Conservation (phyloP, 2,888 invertebrate genomes). For the Xestoiulus laeticollis region DNA sequence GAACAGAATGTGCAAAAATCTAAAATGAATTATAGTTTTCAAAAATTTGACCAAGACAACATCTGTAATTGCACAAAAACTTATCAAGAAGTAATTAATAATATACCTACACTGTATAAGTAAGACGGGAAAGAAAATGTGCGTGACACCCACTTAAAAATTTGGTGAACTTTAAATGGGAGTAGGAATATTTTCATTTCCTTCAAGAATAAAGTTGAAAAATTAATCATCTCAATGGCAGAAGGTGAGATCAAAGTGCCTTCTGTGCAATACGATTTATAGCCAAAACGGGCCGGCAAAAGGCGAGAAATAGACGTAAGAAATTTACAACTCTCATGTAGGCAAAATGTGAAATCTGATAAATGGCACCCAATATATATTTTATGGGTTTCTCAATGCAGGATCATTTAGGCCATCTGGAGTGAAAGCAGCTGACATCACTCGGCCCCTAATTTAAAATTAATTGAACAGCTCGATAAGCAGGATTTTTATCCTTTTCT, state of each 20-base stretch:
- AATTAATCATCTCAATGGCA: slow-evolving; percentile 21
- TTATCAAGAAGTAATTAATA: too few species aligned
- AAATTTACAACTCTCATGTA: slow-evolving; percentile 2
- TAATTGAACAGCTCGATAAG: not conserved
- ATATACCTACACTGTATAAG: too few species aligned
- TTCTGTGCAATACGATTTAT: not conserved
- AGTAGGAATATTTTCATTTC: not conserved
- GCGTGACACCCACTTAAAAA: not conserved
- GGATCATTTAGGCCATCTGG: slow-evolving; percentile 15
- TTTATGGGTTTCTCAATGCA: slow-evolving; percentile 20
- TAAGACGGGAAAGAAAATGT: too few species aligned
- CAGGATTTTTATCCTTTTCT: too few species aligned
- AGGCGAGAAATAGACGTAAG: not conserved
- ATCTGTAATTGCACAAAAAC: too few species aligned
- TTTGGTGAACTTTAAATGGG: not conserved
- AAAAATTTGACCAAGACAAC: too few species aligned
- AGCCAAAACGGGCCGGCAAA: not conserved
- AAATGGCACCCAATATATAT: slow-evolving; percentile 37
- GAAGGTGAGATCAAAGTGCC: slow-evolving; percentile 32
- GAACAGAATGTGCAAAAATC: too few species aligned
- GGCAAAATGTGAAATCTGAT: slow-evolving; percentile 37
- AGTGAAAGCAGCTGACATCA: not conserved
- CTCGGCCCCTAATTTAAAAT: slow-evolving; percentile 25
- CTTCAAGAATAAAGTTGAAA: not conserved
- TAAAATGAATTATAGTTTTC: too few species aligned